Base-by-base conservation (phyloP, 2,797 vertebrate genomes). In the Cuniculus paca region DNA sequence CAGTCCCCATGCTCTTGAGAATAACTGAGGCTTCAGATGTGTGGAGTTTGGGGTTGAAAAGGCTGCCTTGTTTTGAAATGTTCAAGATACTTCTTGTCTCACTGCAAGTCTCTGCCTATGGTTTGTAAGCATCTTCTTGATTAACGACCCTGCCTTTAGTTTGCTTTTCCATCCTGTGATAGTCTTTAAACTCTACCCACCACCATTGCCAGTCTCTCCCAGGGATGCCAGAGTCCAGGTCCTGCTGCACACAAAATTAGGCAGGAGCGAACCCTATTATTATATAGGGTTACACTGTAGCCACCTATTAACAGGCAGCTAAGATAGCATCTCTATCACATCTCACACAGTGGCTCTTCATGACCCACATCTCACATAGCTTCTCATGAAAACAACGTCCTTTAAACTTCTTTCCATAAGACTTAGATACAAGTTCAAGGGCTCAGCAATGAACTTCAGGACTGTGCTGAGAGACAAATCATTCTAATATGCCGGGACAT, bases 401-500 rank as follows among this genome's bases (percentile, higher is more conserved):
- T 52, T 20, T 10, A 14, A 13, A 36, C 26, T 3, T 91, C 31
- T 54, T 88, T 45, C 16, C 9, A 2, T 6, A 26, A 70, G 9
- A 26, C 28, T 65, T 24, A 52, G 36, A 48, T 12, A 5, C 0
- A n/a, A 54, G 19, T 88, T 54, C 36, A 48, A 20, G 7, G 11
- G 50, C 80, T 86, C 74, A 12, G 6, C 26, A 31, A 0, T 24
- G 63, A 58, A 16, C 36, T n/a, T 20, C 14, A 58, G 34, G 34
- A 52, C 72, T 24, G 60, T 6, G 8, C 9, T 45, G 12, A 61
- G 58, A 72, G n/a, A 19, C 36, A 52, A 4, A 36, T n/a, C 24
- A 90, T 39, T 6, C 36, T 36, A 63, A 11, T 2, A 1, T 26
- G 28, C 39, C 36, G 0, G 6, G 16, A 8, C 1, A 0, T n/a